phyloP scores from a whole-genome alignment of 2,113 vertebrate species.

The Equus przewalskii region DNA sequence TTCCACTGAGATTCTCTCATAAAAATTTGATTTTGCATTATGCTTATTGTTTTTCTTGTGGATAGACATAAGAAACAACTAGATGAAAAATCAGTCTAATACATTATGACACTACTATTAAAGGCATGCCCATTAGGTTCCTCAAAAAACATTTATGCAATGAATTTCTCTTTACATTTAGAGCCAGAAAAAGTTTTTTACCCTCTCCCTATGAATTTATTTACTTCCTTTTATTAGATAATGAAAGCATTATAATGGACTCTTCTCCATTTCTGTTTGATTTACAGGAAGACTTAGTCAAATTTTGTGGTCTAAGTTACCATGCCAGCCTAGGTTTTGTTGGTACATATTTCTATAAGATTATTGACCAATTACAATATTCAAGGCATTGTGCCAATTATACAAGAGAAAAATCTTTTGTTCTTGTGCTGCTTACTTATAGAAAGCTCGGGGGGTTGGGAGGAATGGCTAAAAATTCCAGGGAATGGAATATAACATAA shows the following conservation, averaged over 20 bases:
- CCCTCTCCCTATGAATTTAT: neutral
- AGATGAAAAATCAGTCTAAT: neutral
- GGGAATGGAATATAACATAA: neutral
- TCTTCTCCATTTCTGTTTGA: slow-evolving; percentile 5
- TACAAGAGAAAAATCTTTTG: neutral
- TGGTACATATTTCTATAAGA: neutral
- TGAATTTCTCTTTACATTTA: slow-evolving; percentile 45
- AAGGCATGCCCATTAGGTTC: neutral
- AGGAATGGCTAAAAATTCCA: neutral
- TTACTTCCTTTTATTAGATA: slow-evolving; percentile 46
- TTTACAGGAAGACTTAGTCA: neutral
- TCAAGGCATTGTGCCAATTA: neutral
- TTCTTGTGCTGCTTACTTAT: neutral
- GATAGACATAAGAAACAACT: neutral
- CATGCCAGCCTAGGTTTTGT: neutral
- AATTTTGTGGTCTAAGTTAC: neutral
- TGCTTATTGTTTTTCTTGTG: neutral
- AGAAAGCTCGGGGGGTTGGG: neutral
- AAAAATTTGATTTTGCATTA: neutral
- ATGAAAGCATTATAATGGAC: neutral
- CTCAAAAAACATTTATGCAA: slow-evolving; percentile 14
- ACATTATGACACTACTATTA: neutral
- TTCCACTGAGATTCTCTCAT: neutral
- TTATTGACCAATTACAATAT: neutral
- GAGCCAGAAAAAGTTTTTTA: neutral